Percentiles rank a stretch among this genome's conserved stretches.
Conservation (phyloP, 2,888 invertebrate species). For the Pollenia labialis region DNA sequence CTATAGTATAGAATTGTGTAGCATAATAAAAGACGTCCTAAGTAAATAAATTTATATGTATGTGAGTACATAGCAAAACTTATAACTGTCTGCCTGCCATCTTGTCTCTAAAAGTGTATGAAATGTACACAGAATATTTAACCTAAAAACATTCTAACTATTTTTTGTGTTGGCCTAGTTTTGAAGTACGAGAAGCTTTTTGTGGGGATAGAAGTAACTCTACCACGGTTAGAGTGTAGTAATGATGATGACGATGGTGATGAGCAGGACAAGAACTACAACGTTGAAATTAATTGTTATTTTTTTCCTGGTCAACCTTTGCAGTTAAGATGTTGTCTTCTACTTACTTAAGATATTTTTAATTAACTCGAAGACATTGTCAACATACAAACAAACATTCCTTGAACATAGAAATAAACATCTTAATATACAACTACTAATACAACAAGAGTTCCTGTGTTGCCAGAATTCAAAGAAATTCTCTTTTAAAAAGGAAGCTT, state of each 20-base stretch:
- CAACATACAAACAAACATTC: not conserved
- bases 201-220: not conserved
- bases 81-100: not conserved
- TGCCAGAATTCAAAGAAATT: too few relatives aligned
- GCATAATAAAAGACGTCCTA: conserved; percentile 41
- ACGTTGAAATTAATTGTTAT: conserved; percentile 22
- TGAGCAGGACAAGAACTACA: not conserved
- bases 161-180: conserved; percentile 35
- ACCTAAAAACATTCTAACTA: conserved; percentile 27
- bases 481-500: too few relatives aligned
- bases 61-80: not conserved
- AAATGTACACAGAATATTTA: conserved; percentile 38
- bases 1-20: conserved; percentile 10
- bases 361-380: conserved; percentile 58
- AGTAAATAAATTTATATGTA: not conserved
- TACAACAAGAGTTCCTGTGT: not conserved
- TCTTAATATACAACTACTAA: not conserved
- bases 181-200: not conserved
- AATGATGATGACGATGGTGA: conserved; percentile 5
- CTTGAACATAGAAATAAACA: not conserved
- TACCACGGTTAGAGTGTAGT: not conserved
- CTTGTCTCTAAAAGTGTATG: not conserved
- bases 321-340: conserved; percentile 49
- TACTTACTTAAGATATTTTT: conserved; percentile 56
- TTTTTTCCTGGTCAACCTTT: conserved; percentile 49